phyloP scores from a whole-genome alignment of 2,113 vertebrate species.

The Cyanistes caeruleus region DNA sequence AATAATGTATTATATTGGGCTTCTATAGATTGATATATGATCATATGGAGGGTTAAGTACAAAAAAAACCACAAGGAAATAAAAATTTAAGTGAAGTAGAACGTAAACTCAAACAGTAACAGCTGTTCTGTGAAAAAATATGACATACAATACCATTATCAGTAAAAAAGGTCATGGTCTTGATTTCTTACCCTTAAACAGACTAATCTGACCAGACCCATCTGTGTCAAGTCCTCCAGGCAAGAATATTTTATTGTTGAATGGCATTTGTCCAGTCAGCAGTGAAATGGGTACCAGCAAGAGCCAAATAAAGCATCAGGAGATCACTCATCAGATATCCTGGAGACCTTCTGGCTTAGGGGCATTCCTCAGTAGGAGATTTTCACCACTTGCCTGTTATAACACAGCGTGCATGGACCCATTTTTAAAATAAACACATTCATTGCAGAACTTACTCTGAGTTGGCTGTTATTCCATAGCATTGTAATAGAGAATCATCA shows the following conservation, averaged over 20 bases:
- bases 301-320: slow-evolving; percentile 67
- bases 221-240: slow-evolving; percentile 57
- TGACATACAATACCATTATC: background rate
- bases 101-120: background rate
- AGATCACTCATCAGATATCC: slow-evolving; percentile 45
- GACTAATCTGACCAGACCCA: slow-evolving; percentile 43
- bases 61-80: background rate
- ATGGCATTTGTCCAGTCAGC: slow-evolving; percentile 65
- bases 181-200: background rate
- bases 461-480: background rate
- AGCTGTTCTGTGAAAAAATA: slow-evolving; percentile 11
- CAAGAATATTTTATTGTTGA: slow-evolving; percentile 45
- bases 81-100: background rate
- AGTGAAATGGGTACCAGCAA: slow-evolving; percentile 70
- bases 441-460: background rate
- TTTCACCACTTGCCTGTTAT: slow-evolving; percentile 44
- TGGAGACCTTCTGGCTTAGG: slow-evolving; percentile 29
- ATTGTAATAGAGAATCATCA: background rate
- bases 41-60: background rate
- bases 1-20: background rate
- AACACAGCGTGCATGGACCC: background rate
- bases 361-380: slow-evolving; percentile 26
- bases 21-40: background rate
- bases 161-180: slow-evolving; percentile 2
- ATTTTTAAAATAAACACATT: slow-evolving; percentile 58